Conservation (phyloP, 2,888 invertebrate genomes). For the Rhorus exstirpatorius region DNA sequence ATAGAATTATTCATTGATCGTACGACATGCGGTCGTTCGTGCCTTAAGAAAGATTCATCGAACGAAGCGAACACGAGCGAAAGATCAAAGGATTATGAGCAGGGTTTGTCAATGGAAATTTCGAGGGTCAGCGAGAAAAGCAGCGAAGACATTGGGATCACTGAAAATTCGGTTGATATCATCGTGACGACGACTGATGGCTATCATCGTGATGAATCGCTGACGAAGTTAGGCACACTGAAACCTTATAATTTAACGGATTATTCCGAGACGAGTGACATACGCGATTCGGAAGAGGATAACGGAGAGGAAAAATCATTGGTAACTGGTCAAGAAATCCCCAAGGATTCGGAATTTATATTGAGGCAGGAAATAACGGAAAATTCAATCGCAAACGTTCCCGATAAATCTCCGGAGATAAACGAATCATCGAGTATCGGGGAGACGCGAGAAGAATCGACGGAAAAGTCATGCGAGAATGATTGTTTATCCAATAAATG, state of each 20-base stretch:
- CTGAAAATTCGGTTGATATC: neutral
- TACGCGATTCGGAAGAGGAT: too few species aligned
- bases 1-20: slow-evolving; percentile 38
- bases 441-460: neutral
- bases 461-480: neutral
- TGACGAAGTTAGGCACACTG: neutral
- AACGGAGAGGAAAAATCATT: too few species aligned
- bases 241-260: neutral
- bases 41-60: neutral
- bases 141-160: neutral
- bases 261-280: too few species aligned
- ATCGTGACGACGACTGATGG: too few species aligned
- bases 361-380: neutral
- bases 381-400: neutral
- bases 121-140: neutral
- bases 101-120: slow-evolving; percentile 8
- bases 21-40: slow-evolving; percentile 31
- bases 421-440: neutral
- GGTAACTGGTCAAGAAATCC: too few species aligned
- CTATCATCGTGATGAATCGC: too few species aligned
- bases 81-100: neutral
- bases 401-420: neutral
- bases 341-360: too few species aligned
- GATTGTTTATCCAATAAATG: neutral
- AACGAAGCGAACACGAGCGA: neutral